Evolutionary conservation across 2,113 vertebrate species (phyloP).

Genomic region (Tetrao urogallus): DNA sequence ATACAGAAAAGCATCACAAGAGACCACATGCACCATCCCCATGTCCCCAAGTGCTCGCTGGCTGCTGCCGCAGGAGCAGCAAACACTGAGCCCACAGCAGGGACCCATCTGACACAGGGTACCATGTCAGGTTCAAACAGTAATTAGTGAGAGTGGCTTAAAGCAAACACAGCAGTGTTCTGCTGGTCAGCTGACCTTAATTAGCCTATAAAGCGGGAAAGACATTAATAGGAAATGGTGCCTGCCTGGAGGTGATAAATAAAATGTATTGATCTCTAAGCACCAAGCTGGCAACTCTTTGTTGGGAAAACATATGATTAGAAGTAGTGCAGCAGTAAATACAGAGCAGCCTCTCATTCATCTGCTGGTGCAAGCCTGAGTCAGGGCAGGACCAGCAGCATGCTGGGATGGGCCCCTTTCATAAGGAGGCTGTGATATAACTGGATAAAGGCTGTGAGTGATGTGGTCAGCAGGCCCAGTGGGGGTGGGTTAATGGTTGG

Average conservation of each 20-base stretch:
- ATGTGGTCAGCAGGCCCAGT: too few relatives aligned
- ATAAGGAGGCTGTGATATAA: neutral
- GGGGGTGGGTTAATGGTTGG: too few relatives aligned
- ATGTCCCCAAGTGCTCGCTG: neutral
- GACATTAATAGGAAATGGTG: conserved; percentile 31
- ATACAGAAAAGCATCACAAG: neutral
- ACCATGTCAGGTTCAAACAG: neutral
- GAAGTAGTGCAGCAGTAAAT: conserved; percentile 10
- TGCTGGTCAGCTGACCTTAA: conserved; percentile 46
- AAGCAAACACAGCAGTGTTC: conserved; percentile 15
- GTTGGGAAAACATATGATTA: neutral
- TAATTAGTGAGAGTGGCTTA: conserved; percentile 24
- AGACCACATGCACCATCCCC: fast-evolving
- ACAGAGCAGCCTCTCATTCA: neutral
- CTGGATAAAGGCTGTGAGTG: too few relatives aligned
- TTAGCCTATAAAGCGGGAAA: conserved; percentile 55
- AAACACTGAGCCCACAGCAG: neutral
- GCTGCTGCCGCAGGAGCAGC: neutral
- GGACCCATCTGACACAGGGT: neutral
- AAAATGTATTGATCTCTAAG: conserved; percentile 55
- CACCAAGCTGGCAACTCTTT: neutral
- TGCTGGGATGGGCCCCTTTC: fast-evolving
- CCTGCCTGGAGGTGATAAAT: conserved; percentile 49
- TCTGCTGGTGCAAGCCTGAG: neutral
- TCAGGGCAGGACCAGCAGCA: neutral